Evolutionary conservation across 1,140 invertebrate species (phyloP).

Genomic region (Brachionus asplanchnoidis): DNA sequence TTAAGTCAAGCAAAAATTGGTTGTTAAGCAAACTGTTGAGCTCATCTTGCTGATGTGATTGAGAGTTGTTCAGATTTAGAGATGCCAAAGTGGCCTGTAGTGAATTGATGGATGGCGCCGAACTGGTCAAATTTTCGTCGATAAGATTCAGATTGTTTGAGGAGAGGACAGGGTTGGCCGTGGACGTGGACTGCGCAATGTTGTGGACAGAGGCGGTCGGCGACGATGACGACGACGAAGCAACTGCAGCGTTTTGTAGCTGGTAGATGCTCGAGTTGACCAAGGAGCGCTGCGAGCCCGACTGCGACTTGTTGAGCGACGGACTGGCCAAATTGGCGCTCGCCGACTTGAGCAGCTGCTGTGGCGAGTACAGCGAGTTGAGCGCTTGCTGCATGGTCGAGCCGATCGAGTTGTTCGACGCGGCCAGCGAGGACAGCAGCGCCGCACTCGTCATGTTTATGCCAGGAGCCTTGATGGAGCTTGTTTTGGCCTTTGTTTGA

Average conservation of each 20-base stretch:
- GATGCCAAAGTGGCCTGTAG: background rate
- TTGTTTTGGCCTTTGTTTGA: background rate
- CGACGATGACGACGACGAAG: background rate
- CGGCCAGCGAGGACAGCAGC: background rate
- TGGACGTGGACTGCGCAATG: background rate
- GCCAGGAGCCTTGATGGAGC: background rate
- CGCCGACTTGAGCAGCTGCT: constrained; percentile 1
- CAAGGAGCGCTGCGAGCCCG: background rate
- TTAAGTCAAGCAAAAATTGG: background rate
- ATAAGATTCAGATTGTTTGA: background rate
- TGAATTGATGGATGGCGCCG: background rate
- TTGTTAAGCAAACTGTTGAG: background rate
- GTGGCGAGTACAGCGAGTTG: constrained; percentile 12
- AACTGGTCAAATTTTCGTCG: background rate
- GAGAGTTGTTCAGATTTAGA: background rate
- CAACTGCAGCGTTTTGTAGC: background rate
- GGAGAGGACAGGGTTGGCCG: background rate
- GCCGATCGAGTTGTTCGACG: background rate
- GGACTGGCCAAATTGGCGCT: constrained; percentile 11
- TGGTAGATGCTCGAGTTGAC: background rate
- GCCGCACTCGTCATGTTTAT: constrained; percentile 19
- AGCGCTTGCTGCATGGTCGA: constrained; percentile 26
- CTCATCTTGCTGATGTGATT: background rate
- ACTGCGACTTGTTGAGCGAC: background rate
- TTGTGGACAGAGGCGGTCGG: constrained; percentile 4